Evolutionary conservation across 2,113 vertebrate species (phyloP).

Genomic region (Noctilio leporinus): DNA sequence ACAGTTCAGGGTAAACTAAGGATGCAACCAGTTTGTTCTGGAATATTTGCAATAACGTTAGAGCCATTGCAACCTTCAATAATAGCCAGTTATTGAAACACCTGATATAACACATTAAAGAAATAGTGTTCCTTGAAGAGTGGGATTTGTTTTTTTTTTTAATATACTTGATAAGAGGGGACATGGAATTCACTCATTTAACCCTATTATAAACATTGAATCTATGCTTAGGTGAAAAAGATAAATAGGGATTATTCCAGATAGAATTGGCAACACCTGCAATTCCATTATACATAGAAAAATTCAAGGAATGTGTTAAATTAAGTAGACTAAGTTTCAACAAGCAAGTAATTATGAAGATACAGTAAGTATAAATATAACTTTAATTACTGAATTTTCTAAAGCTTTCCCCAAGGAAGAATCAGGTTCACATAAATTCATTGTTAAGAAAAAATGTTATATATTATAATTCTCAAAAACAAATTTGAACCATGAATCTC

Average conservation of each 20-base stretch:
- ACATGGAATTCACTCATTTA: background rate
- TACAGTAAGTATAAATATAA: background rate
- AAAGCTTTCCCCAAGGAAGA: background rate
- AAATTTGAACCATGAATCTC: background rate
- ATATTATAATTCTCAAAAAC: background rate
- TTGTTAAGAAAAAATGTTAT: background rate
- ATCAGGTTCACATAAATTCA: background rate
- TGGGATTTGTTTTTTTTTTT: background rate
- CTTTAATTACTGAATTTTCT: slow-evolving; percentile 17
- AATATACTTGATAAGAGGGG: background rate
- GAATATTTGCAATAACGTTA: background rate
- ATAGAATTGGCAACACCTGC: background rate
- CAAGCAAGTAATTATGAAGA: background rate
- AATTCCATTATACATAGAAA: background rate
- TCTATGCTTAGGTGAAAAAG: background rate
- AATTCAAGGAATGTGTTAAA: background rate
- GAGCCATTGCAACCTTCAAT: background rate
- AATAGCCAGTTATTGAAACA: background rate
- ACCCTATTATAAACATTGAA: background rate
- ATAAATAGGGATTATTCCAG: background rate
- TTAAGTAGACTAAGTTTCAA: background rate
- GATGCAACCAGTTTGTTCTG: background rate
- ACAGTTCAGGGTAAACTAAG: background rate
- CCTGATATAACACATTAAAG: background rate
- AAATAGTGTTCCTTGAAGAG: background rate